Evolutionary conservation across 2,113 vertebrate species (phyloP).

Genomic region (Oenanthe melanoleuca): DNA sequence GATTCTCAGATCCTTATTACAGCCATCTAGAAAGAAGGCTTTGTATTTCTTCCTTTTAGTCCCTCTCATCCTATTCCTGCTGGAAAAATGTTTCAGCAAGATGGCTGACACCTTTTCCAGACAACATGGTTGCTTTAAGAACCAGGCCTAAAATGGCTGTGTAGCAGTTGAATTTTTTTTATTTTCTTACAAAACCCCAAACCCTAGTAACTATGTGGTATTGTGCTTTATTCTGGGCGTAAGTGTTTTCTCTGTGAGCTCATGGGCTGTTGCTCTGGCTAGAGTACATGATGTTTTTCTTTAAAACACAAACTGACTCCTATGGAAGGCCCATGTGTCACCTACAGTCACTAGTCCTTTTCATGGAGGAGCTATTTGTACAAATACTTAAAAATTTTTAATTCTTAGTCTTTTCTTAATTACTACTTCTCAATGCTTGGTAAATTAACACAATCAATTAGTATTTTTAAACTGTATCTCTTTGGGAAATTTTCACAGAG

Average conservation of each 20-base stretch:
- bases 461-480: background rate
- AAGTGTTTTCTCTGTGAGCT: background rate
- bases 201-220: background rate
- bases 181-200: background rate
- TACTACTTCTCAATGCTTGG: background rate
- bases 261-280: background rate
- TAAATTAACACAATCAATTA: background rate
- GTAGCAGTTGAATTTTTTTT: background rate
- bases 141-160: background rate
- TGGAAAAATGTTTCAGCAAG: conserved; percentile 3
- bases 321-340: background rate
- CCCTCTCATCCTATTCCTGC: background rate
- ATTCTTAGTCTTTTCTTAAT: background rate
- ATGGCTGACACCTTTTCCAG: background rate
- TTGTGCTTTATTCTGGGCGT: background rate
- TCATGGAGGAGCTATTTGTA: background rate
- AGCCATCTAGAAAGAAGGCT: background rate
- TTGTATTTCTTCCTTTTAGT: background rate
- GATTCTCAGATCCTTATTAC: background rate
- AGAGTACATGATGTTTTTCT: background rate
- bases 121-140: background rate
- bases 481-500: background rate
- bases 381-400: background rate
- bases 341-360: background rate
- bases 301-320: background rate